A percentile compares a stretch with the other conserved stretches of the same genome.
Evolutionary conservation across 1,140 invertebrate species (phyloP).

Genomic region (Manduca sexta): DNA sequence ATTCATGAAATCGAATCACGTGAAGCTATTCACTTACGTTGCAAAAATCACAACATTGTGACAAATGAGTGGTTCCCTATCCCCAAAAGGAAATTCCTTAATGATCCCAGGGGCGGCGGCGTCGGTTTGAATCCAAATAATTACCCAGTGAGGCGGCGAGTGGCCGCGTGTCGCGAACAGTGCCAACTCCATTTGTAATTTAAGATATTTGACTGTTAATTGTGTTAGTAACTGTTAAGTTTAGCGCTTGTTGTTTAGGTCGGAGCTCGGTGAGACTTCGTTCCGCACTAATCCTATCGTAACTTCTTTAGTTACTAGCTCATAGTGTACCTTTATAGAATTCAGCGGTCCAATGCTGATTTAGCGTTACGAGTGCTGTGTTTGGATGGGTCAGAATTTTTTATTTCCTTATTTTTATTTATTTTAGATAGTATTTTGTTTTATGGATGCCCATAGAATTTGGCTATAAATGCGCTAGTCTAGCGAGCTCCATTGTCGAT

Average conservation of each 20-base stretch:
- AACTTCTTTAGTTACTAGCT: slow-evolving; percentile 44
- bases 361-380: slow-evolving; percentile 55
- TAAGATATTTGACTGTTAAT: slow-evolving; percentile 61
- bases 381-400: slow-evolving; percentile 65
- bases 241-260: slow-evolving; percentile 62
- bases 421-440: slow-evolving; percentile 49
- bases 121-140: slow-evolving; percentile 53
- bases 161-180: slow-evolving; percentile 44
- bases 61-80: slow-evolving; percentile 29
- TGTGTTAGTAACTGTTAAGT: slow-evolving; percentile 56
- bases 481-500: slow-evolving; percentile 64
- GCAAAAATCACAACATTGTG: slow-evolving; percentile 18
- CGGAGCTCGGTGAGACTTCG: slow-evolving; percentile 29
- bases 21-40: too few relatives aligned
- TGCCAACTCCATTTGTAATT: slow-evolving; percentile 59
- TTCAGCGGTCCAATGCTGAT: slow-evolving; percentile 31
- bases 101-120: slow-evolving; percentile 31
- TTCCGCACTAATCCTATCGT: slow-evolving; percentile 25
- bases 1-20: too few relatives aligned
- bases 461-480: slow-evolving; percentile 52
- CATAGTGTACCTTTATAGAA: slow-evolving; percentile 38
- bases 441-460: slow-evolving; percentile 56
- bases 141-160: slow-evolving; percentile 51
- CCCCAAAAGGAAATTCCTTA: slow-evolving; percentile 34
- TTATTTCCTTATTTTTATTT: slow-evolving; percentile 36